A percentile compares a stretch with the other conserved stretches of the same genome.
phyloP scores from a whole-genome alignment of 1,140 invertebrate species.

The Periplaneta americana region DNA sequence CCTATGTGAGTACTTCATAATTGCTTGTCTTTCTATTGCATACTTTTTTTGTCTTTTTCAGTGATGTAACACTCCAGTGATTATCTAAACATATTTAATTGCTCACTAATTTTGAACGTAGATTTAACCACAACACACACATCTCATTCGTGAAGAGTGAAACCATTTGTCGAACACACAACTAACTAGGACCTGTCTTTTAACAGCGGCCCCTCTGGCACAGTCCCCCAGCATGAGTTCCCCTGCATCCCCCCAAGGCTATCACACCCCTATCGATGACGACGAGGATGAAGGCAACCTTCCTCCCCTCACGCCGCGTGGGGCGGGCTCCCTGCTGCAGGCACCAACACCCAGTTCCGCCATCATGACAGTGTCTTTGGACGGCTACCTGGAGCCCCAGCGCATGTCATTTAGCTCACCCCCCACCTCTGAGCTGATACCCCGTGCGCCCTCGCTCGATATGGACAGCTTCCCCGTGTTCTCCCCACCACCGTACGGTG shows the following conservation, averaged over 20 bases:
- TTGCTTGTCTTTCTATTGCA: not conserved
- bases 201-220: constrained; percentile 43
- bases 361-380: constrained; percentile 72
- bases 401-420: constrained; percentile 72
- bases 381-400: constrained; percentile 77
- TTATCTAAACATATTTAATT: not conserved
- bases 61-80: not conserved
- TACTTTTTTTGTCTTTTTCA: not conserved
- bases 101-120: not conserved
- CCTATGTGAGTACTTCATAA: not conserved
- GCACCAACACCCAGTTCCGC: constrained; percentile 79
- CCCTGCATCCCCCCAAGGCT: constrained; percentile 53
- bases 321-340: constrained; percentile 44
- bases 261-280: constrained; percentile 50
- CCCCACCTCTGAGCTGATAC: constrained; percentile 47
- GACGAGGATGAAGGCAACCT: constrained; percentile 33
- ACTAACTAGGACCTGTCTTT: constrained; percentile 29
- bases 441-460: constrained; percentile 52
- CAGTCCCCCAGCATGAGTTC: constrained; percentile 53
- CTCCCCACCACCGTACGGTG: constrained; percentile 67
- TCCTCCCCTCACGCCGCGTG: constrained; percentile 44
- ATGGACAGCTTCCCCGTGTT: constrained; percentile 79
- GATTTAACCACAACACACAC: not conserved
- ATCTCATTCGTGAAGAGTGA: not conserved
- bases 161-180: not conserved